These are phyloP conservation scores for Pyxicephalus adspersus DNA, from an alignment of 2,113 vertebrate species.

Conservation along the genomic window DNA sequence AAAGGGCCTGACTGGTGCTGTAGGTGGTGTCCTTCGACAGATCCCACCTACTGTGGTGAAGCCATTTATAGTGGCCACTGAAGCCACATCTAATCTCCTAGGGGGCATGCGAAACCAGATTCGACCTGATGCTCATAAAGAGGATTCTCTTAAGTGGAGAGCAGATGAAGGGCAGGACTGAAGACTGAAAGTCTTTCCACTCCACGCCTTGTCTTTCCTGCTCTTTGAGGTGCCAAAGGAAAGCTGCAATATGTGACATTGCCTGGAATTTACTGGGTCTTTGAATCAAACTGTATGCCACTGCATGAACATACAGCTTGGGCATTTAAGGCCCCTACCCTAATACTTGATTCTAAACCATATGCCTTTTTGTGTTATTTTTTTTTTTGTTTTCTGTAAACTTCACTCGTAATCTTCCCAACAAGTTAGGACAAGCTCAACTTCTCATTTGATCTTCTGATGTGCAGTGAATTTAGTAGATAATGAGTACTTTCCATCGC, in stretches of 20 bases:
- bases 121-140: slow-evolving; percentile 74
- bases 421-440: background rate
- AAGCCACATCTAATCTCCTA: slow-evolving; percentile 88
- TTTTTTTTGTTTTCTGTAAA: background rate
- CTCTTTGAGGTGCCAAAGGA: slow-evolving; percentile 51
- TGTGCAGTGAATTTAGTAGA: slow-evolving; percentile 10
- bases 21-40: slow-evolving; percentile 90
- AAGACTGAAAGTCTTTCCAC: slow-evolving; percentile 32
- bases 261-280: slow-evolving; percentile 31
- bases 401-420: background rate
- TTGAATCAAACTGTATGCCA: slow-evolving; percentile 12
- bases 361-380: slow-evolving; percentile 29
- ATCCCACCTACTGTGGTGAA: slow-evolving; percentile 89
- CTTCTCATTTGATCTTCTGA: background rate
- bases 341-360: slow-evolving; percentile 17
- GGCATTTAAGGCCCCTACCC: slow-evolving; percentile 4
- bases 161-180: slow-evolving; percentile 78
- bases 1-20: slow-evolving; percentile 88
- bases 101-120: slow-evolving; percentile 88
- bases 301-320: slow-evolving; percentile 14
- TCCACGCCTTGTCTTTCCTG: background rate
- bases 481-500: slow-evolving; percentile 26
- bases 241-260: slow-evolving; percentile 37
- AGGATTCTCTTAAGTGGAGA: slow-evolving; percentile 76
- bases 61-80: slow-evolving; percentile 87